Percentiles rank a stretch among this genome's conserved stretches.
Evolutionary conservation across 1,140 invertebrate genomes (phyloP).

Genomic region (Habropoda laboriosa): DNA sequence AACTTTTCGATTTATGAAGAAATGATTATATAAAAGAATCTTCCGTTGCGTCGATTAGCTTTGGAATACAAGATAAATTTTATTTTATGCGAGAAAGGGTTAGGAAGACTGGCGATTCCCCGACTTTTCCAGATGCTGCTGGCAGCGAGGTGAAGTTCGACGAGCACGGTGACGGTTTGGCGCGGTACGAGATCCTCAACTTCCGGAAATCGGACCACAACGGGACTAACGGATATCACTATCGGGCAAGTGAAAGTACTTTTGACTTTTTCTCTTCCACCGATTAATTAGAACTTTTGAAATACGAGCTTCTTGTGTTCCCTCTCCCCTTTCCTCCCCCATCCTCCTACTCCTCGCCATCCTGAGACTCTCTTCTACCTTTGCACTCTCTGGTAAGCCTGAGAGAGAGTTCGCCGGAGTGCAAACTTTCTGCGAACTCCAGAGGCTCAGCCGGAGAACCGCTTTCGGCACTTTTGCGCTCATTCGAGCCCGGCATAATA

Average conservation of each 20-base stretch:
- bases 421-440: slow-evolving; percentile 20
- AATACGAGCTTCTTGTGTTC: background rate
- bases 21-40: no score
- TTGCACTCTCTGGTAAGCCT: no score
- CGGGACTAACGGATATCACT: slow-evolving; percentile 82
- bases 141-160: slow-evolving; percentile 87
- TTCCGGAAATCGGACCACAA: slow-evolving; percentile 83
- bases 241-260: slow-evolving; percentile 80
- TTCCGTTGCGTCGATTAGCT: no score
- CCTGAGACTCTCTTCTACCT: no score
- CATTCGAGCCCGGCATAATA: background rate
- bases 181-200: slow-evolving; percentile 85
- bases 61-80: no score
- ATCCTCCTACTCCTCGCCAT: background rate
- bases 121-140: slow-evolving; percentile 84
- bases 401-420: no score
- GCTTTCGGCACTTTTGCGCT: slow-evolving; percentile 30
- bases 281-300: slow-evolving; percentile 50
- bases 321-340: no score
- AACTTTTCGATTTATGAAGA: no score
- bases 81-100: no score
- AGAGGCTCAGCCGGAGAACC: background rate
- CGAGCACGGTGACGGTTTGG: slow-evolving; percentile 86
- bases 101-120: no score
- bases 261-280: slow-evolving; percentile 19